Base-by-base conservation (phyloP, 2,113 vertebrate genomes). In the Coryphaenoides rupestris region DNA sequence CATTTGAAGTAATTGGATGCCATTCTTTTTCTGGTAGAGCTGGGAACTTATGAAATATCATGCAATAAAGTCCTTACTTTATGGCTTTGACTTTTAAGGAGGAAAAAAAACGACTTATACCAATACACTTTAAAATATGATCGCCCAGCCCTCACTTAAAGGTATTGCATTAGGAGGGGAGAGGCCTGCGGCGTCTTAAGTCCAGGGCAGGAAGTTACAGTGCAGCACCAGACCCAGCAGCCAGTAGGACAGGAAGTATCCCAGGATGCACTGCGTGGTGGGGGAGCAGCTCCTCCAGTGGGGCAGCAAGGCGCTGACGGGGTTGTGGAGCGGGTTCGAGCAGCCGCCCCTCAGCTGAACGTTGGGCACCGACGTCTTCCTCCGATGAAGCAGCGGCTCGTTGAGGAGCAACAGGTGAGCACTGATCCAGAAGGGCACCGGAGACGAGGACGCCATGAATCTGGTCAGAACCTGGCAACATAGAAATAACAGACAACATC, bases 181-280 rank as follows among this genome's bases (percentile, higher is more conserved):
- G 58, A 19, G 19, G 45, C 45, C n/a, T 0, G 1, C 64, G n/a
- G 62, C 19, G 69, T 57, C 19, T 85, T 58, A 99, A 0, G 97
- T 99, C 97, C 97, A 99, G 0, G 97, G 97, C 60, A 96, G 79
- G 83, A 93, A 95, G 77, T 99, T 99, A 75, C 95, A 97, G 73
- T 99, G 97, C 16, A 99, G 86, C 17, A 88, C 83, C n/a, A 98
- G 87, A 17, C 97, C 97, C 80, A 99, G 79, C 47, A 98, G 74
- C 95, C 96, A 98, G 68, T 96, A 99, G 49, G 87, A 89, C 58
- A 95, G 65, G 68, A 94, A 95, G 74, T 98, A 99, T 2, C 91
- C 93, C n/a, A 98, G 86, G 40, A 98, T 59, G 69, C 87, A 88
- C 12, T 69, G 90, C 15, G 94, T 93, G 57, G 88, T 79, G 0